Evolutionary conservation across 2,888 invertebrate genomes (phyloP), one percentile per base, ranked within the genome.

Genomic region (Chirona hameri): DNA sequence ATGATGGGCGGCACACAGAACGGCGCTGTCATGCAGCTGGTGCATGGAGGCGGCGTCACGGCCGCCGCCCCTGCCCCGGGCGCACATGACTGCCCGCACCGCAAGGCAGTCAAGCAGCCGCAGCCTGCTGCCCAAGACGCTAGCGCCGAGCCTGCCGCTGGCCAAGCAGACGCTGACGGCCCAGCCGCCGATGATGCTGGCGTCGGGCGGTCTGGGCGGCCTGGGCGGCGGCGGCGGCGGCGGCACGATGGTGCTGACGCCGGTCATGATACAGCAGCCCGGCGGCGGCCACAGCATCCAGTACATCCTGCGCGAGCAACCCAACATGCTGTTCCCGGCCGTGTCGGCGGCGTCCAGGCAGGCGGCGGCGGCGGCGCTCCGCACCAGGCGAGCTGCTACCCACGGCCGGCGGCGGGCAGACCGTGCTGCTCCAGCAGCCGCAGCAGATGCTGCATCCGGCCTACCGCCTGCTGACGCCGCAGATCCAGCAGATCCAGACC

Each of bases 101-200:
- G 31, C 39, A 18, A 52, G 48, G 14, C 48, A 14, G 46, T 9
- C 46, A 79, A 79, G 31, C 79, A 79, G 79, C 79, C 79, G 27
- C 79, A 79, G 79, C 27, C n/a, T 79, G 79, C 79, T 79, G n/a
- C 79, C 79, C 79, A 79, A 79, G 52, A 79, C 79, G 46, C 79
- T 79, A 52, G 79, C 79, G 52, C 79, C 79, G 27, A 52, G 27
- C 52, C n/a, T 48, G 46, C 46, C 48, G 21, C 48, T 79, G 79
- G 79, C 79, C 48, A 52, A 48, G 46, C 52, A n/a, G 79, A 52
- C 79, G 79, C 79, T 79, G 48, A 24, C 29, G 10, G 52, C 46
- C 12, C 79, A 79, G 48, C 48, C 52, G 48, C 79, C 79, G 12
- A 48, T 79, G 79, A 12, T 79, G 79, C 52, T 79, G 27, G 48